Percentiles rank a stretch among this genome's conserved stretches.
phyloP scores from a whole-genome alignment of 2,888 invertebrate species.

The Tiphia femorata region DNA sequence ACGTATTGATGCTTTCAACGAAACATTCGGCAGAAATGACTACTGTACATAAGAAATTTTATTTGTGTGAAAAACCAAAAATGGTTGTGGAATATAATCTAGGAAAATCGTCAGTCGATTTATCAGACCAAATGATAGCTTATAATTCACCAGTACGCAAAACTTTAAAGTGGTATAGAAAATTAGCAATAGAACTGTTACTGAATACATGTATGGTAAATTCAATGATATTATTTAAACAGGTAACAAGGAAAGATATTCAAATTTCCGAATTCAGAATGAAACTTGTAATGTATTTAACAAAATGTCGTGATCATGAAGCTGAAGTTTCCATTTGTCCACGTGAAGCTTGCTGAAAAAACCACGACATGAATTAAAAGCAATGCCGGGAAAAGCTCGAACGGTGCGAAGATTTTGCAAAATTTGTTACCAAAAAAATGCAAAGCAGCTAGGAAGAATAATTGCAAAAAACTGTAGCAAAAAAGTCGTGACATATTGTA shows the following conservation, averaged over 20 bases:
- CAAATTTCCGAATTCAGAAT: neutral
- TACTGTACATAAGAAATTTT: constrained; percentile 1
- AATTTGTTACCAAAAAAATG: constrained; percentile 15
- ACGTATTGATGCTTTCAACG: constrained; percentile 14
- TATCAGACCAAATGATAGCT: constrained; percentile 14
- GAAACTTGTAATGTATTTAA: constrained; percentile 1
- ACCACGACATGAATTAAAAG: constrained; percentile 8
- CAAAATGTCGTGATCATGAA: constrained; percentile 1
- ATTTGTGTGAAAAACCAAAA: constrained; percentile 12
- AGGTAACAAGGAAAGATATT: too few species aligned
- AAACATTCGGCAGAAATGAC: constrained; percentile 9
- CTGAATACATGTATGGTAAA: constrained; percentile 18
- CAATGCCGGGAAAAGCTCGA: constrained; percentile 2
- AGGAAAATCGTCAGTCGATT: constrained; percentile 13
- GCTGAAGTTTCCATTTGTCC: constrained; percentile 7
- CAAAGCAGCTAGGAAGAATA: constrained; percentile 17
- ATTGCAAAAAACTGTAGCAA: constrained; percentile 9
- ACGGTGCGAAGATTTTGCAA: constrained; percentile 14
- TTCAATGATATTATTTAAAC: too few species aligned
- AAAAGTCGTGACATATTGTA: constrained; percentile 24
- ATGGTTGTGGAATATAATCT: constrained; percentile 12
- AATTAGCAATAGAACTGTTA: constrained; percentile 17
- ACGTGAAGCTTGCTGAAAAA: neutral
- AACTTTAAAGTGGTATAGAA: constrained; percentile 16
- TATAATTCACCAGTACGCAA: constrained; percentile 13